Base-by-base conservation (phyloP, 2,888 invertebrate species). In the Strigamia maritima region DNA sequence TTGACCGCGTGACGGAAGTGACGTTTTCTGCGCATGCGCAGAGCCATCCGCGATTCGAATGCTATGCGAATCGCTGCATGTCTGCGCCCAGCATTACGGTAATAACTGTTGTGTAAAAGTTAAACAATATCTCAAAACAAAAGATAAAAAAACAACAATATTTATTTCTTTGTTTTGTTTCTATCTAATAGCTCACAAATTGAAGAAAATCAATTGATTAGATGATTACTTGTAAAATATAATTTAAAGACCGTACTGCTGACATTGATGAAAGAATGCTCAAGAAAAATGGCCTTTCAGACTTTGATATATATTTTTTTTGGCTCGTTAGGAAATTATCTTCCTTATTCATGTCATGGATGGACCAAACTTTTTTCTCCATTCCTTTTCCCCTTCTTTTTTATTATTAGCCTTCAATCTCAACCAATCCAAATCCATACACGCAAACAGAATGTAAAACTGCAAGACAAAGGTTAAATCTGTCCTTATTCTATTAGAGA, bases 331-430 rank as follows among this genome's bases (percentile, higher is more conserved):
- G 14, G 60, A 60, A 22, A 60, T 60, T 60, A 19, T 60, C 60
- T 60, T 60, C 60, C 19, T 60, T 60, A 60, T 60, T 60, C 60
- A 60, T 60, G 60, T 60, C 60, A 60, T 60, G 60, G 60, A 60
- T 60, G 60, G 60, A 22, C 60, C 60, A 60, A 60, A 60, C 60
- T 60, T 19, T 60, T 60, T 49, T 49, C 19, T 49, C 19, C 16
- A 7, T n/a, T n/a, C n/a, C n/a, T n/a, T 22, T 60, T 60, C 22
- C 19, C 22, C 19, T 60, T 60, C 19, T 16, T 49, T 60, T 60
- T 60, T 60, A 22, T 60, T 60, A 60, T 60, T 60, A 60, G 14
- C 12, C 60, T 60, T 60, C 60, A 60, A 60, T 60, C 19, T 2
- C 60, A 60, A n/a, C 60, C 60, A 60, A 60, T 60, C 60, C 60